Evolutionary conservation across 2,888 invertebrate species (phyloP), one percentile per base, ranked within the genome.

Genomic region (Carcina quercana): DNA sequence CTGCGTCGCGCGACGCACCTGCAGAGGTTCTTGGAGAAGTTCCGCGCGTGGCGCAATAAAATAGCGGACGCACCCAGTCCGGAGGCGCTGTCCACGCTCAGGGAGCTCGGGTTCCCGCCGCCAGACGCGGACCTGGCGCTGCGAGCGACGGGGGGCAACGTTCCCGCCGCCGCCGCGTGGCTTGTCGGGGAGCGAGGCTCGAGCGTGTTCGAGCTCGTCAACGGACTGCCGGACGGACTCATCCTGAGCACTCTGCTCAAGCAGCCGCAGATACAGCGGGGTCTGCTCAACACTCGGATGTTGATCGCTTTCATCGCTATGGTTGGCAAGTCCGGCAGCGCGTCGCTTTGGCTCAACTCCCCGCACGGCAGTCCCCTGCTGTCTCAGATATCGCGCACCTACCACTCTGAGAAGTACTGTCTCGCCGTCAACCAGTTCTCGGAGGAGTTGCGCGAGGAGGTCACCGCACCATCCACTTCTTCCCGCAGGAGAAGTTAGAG

Each of bases 391-490:
- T 80, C 82, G 0, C 61, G 83, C 29, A 83, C 83, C 0, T 83
- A 83, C 34, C 83, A 83, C 39, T 74, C 83, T 0, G 83, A 83
- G 50, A 83, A 83, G 47, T 83, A 83, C 32, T 83, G 83, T 26
- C 47, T 79, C 1, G 83, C 82, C 15, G 82, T 82, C 6, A 82
- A 83, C 35, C 83, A 83, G 57, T 83, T 82, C 39, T 82, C 82
- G 0, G 61, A 67, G n/a, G 58, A 60, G 14, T 38, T 42, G 2
- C 46, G 43, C 1, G 54, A 47, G 2, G 46, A 55, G 1, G 37
- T 40, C 0, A 5, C 45, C 5, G 5, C 28, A 3, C 25, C 34
- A 1, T 75, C 80, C 2, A 78, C 78, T 0, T 76, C 79, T 5
- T 79, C 79, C 0, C 52, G 66, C 3, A 70, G 69, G 30, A 53